A percentile compares a stretch with the other conserved stretches of the same genome.
phyloP scores from a whole-genome alignment of 2,113 vertebrate species.

The Lagopus leucura region DNA sequence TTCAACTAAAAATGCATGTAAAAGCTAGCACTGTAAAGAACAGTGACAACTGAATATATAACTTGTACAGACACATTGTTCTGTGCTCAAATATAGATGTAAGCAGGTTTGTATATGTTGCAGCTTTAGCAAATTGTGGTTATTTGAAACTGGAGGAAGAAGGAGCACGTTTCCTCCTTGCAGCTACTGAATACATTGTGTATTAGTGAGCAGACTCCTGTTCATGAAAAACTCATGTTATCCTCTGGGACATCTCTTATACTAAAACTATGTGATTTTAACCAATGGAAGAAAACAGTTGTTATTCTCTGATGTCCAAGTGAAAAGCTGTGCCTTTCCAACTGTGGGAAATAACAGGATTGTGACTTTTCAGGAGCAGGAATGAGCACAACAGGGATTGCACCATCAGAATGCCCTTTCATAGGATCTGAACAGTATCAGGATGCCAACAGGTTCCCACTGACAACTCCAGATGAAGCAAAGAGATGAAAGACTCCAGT shows the following conservation, averaged over 20 bases:
- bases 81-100: not conserved
- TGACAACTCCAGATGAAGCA: not conserved
- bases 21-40: not conserved
- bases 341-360: not conserved
- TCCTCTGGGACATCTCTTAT: not conserved
- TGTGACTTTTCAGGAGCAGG: not conserved
- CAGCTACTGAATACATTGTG: not conserved
- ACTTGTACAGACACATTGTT: accelerated
- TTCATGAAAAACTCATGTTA: not conserved
- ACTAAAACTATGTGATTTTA: not conserved
- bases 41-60: not conserved
- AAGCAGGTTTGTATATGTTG: not conserved
- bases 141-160: not conserved
- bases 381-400: accelerated
- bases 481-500: not conserved
- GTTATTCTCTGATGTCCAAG: accelerated
- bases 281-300: not conserved
- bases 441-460: not conserved
- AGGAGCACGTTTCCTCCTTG: not conserved
- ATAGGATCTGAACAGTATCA: not conserved
- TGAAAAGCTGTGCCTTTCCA: not conserved
- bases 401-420: not conserved
- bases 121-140: not conserved
- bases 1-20: not conserved
- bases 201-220: not conserved